Evolutionary conservation across 2,888 invertebrate genomes (phyloP).

Genomic region (Morinoia aosen): DNA sequence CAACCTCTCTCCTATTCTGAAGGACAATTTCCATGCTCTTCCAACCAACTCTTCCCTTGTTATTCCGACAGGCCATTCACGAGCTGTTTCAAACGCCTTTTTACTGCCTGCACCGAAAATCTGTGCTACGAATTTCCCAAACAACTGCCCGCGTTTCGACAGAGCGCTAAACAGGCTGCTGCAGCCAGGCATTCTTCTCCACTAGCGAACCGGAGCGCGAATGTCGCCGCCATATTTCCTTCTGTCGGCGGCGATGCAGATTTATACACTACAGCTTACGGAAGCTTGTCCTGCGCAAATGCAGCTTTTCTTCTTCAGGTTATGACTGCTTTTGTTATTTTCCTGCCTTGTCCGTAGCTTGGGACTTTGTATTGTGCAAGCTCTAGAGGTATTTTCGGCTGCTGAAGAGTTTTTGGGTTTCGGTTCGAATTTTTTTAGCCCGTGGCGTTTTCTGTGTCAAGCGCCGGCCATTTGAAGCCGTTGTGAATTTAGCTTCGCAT

Average conservation of each 20-base stretch:
- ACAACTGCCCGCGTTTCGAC: not conserved
- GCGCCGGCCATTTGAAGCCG: not conserved
- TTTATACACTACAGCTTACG: constrained; percentile 31
- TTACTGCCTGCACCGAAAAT: not conserved
- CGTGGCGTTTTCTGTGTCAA: not conserved
- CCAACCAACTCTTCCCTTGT: not conserved
- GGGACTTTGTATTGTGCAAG: not conserved
- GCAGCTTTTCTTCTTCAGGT: constrained; percentile 21
- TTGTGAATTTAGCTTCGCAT: not conserved
- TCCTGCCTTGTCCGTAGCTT: not conserved
- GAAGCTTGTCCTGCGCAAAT: constrained; percentile 22
- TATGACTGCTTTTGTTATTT: not conserved
- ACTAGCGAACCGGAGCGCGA: not conserved
- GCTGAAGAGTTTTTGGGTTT: not conserved
- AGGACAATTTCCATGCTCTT: not conserved
- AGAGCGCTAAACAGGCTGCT: not conserved
- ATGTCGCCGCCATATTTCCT: constrained; percentile 24
- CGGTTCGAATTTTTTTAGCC: not conserved
- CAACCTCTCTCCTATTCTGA: not conserved
- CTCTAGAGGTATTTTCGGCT: not conserved
- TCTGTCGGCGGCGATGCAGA: constrained; percentile 37
- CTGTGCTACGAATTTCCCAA: not conserved
- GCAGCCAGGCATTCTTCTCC: constrained; percentile 8
- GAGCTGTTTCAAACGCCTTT: not conserved
- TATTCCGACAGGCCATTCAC: not conserved